Evolutionary conservation across 2,113 vertebrate genomes (phyloP), one percentile per base, ranked within the genome.

Genomic region (Hepsetus odoe): DNA sequence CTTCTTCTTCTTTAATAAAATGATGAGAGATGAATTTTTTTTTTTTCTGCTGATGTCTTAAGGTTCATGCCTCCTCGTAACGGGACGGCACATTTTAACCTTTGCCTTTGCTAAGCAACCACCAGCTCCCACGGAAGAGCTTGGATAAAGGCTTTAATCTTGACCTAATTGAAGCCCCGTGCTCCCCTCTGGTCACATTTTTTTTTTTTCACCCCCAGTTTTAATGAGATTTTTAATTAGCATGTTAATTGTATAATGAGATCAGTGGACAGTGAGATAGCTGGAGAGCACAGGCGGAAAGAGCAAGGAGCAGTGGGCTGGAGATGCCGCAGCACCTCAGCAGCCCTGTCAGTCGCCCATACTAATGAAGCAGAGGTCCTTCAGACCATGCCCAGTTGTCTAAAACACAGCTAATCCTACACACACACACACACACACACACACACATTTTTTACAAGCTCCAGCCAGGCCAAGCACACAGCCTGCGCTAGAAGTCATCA

Each of bases 161-260:
- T 90, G 91, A 92, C 91, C 91, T 88, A 90, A 92, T 91, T 93
- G 90, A 89, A 90, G 90, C 88, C 88, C 87, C 83, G 85, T 74
- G 70, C 84, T 86, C 82, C 87, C 90, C 90, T 83, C 84, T 82
- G 91, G 88, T 91, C 86, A 88, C 90, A 88, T 88, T 87, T 85
- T 83, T 90, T 83, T 88, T 87, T 85, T 83, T 90, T 83, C 86
- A 86, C 89, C 86, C 86, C 82, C 80, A 84, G 88, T 91, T 93
- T 92, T 92, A 94, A 93, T 94, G 86, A 91, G 90, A 89, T 92
- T 94, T 93, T 93, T 93, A 92, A 93, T 93, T 92, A 92, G 90
- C 88, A 90, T 92, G 91, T 87, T 93, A 94, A 93, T 94, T 94
- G 91, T 88, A 87, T 89, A 91, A 91, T 83, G 86, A 87, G 87